These are phyloP conservation scores for Rhagonycha lutea DNA, from an alignment of 2,888 invertebrate genomes.

Conservation along the genomic window DNA sequence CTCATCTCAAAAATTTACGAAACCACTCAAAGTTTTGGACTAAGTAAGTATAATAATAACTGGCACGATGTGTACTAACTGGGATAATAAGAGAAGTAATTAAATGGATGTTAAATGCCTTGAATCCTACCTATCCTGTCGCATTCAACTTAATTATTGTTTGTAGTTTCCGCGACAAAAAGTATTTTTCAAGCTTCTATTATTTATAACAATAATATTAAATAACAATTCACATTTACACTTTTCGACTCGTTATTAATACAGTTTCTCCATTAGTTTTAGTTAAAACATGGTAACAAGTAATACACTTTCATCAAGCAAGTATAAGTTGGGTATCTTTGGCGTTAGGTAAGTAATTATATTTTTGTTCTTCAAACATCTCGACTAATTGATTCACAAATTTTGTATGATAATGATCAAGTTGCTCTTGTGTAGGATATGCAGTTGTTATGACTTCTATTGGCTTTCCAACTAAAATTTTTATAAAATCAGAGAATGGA, in stretches of 20 bases:
- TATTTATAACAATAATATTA: not conserved
- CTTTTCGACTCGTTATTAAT: not conserved
- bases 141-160: too few species aligned
- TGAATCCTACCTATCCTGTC: too few species aligned
- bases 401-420: conserved; percentile 74
- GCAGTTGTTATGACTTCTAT: conserved; percentile 72
- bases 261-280: not conserved
- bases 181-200: not conserved
- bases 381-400: conserved; percentile 71
- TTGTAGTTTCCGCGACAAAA: not conserved
- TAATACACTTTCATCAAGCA: not conserved
- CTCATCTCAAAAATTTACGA: too few species aligned
- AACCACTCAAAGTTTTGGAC: too few species aligned
- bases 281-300: not conserved
- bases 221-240: not conserved
- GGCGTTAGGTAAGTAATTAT: conserved; percentile 69
- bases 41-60: too few species aligned
- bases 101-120: too few species aligned
- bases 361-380: conserved; percentile 85
- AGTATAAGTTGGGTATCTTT: conserved; percentile 50
- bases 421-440: conserved; percentile 74
- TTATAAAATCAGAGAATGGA: conserved; percentile 10
- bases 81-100: too few species aligned
- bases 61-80: too few species aligned
- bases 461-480: conserved; percentile 77